Evolutionary conservation across 1,140 invertebrate genomes (phyloP), one percentile per base, ranked within the genome.

Genomic region (Euwallacea fornicatus): DNA sequence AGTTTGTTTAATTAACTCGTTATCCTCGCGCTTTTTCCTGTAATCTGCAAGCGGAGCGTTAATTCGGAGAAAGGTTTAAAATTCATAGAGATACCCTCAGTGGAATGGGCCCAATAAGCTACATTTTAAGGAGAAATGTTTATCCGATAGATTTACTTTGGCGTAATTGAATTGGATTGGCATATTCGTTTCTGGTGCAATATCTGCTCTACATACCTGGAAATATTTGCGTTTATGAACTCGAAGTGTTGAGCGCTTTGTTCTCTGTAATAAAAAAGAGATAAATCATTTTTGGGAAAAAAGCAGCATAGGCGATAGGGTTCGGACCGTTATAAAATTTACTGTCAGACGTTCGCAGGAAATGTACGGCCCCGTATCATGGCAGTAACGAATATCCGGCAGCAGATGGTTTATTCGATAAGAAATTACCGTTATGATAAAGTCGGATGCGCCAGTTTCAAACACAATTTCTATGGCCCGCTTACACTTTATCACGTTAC

Each of bases 341-440:
- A 68, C 56, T 50, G 66, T 59, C 56, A 59, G 66, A 68, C 21
- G 58, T 44, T 68, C 55, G 44, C 66, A 60, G 66, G 66, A 68
- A 68, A 68, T 68, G 56, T 68, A 33, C 55, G 55, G 44, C 58
- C 50, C 15, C 65, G 53, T 66, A 66, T 68, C 41, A 60, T 68
- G 56, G 66, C 66, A 68, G 66, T 68, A 68, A 68, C 66, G 66
- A 68, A 68, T 68, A 58, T 68, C 66, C 66, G 66, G 66, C 66
- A 59, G 21, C 66, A 60, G 66, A 68, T 68, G 66, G 55, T 56
- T 56, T 47, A 59, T 59, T 68, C 66, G 66, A 68, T 68, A 66
- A 66, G 65, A 58, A 66, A 58, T 66, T 66, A 58, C 53, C 47
- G 54, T 66, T 56, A 58, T 66, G 65, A 66, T 66, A 66, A 66